Conservation (phyloP, 2,888 invertebrate species). For the Geotrupes spiniger region DNA sequence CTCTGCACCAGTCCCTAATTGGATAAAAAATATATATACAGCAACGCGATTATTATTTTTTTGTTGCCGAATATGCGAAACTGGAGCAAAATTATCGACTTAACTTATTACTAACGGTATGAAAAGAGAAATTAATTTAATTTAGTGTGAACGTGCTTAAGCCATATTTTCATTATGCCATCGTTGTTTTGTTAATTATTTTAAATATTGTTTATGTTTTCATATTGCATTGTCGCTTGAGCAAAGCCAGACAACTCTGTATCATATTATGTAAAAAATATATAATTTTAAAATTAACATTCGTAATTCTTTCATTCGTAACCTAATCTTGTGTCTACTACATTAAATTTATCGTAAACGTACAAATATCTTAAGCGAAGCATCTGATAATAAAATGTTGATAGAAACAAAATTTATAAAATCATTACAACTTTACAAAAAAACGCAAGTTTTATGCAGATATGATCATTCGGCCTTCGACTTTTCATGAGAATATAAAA, state of each 20-base stretch:
- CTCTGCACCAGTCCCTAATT: conserved; percentile 6
- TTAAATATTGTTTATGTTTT: conserved; percentile 37
- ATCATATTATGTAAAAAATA: conserved; percentile 35
- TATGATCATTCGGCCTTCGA: too few species aligned
- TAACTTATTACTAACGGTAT: conserved; percentile 37
- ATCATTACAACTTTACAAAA: too few species aligned
- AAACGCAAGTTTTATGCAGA: too few species aligned
- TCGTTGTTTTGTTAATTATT: conserved; percentile 42
- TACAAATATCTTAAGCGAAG: too few species aligned
- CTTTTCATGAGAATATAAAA: too few species aligned
- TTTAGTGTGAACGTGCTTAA: conserved; percentile 50
- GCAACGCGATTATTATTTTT: conserved; percentile 18
- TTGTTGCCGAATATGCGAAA: conserved; percentile 28
- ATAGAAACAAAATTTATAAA: too few species aligned
- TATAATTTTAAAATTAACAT: conserved; percentile 25
- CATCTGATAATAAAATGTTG: too few species aligned
- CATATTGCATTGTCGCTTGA: conserved; percentile 37
- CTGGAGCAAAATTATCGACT: conserved; percentile 40
- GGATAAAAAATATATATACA: conserved; percentile 3
- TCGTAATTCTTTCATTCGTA: background rate
- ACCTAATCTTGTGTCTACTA: too few species aligned
- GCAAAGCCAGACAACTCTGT: conserved; percentile 36
- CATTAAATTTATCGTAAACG: too few species aligned
- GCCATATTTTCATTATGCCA: conserved; percentile 47
- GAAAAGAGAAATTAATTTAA: conserved; percentile 39